Base-by-base conservation (phyloP, 1,140 invertebrate genomes). In the Zeugodacus cucurbitae region DNA sequence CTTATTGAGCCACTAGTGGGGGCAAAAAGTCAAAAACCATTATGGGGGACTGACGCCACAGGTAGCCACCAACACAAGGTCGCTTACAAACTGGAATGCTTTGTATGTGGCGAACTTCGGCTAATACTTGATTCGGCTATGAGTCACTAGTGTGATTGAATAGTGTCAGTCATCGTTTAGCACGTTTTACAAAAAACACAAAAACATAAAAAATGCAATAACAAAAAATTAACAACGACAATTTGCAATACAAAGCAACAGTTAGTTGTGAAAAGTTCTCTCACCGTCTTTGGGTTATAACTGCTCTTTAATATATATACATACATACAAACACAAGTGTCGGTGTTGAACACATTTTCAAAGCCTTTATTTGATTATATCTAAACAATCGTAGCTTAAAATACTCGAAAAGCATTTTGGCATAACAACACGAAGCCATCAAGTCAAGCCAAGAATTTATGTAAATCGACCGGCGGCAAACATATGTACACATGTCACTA, bases 371-470 rank as follows among this genome's bases (percentile, higher is more conserved):
- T 32, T 32, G 64, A 11, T 10, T 14, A 29, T 67, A 67, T 32
- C 29, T 32, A 67, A 8, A 67, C 14, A 34, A 8, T 44, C 29
- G 1, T 41, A 41, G 20, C 34, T 41, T 22, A 74, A 74, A 74
- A 74, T n/a, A 74, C 14, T 22, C 70, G 14, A 74, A 74, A 41
- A 70, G 48, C 2, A 70, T 34, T 32, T 74, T 41, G 17, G 34
- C 70, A 44, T 41, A 74, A 74, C 64, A 74, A n/a, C 37, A 74
- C 37, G 70, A 74, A 74, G n/a, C 20, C 70, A 37, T 74, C 70
- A 74, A 74, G 34, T 41, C 32, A 44, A 41, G 37, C 70, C 32
- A 41, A 74, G 70, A 74, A 74, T 74, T 74, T 74, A 74, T 74
- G 32, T 29, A 74, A 74, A 74, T 44, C n/a, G n/a, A 44, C 17